Conservation (phyloP, 2,113 vertebrate genomes). For the Pseudois nayaur region DNA sequence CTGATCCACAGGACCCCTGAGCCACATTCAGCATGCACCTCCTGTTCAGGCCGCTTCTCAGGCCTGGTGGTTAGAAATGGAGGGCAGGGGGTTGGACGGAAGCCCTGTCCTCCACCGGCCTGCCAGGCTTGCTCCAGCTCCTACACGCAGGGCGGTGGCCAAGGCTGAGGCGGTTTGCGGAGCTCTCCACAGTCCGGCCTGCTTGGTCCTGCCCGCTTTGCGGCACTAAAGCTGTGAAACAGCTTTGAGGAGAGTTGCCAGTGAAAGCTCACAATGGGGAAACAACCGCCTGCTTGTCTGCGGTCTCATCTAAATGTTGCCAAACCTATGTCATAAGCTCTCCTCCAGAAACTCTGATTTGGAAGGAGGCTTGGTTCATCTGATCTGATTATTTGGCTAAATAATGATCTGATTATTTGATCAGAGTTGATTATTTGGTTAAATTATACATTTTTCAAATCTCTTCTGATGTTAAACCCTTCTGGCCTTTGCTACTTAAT, state of each 20-base stretch:
- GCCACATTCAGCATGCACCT: background rate
- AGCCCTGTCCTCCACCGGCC: background rate
- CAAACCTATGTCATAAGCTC: background rate
- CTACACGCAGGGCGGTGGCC: rapidly evolving
- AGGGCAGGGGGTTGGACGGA: background rate
- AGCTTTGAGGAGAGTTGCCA: background rate
- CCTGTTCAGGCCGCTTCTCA: background rate
- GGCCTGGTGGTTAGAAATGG: background rate
- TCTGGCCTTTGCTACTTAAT: background rate
- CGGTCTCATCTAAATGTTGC: background rate
- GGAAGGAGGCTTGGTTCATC: background rate
- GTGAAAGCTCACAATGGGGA: rapidly evolving
- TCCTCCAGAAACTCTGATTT: background rate
- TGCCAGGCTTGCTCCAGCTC: background rate
- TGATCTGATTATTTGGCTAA: background rate
- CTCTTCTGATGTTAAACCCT: background rate
- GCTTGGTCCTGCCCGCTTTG: background rate
- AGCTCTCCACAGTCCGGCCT: background rate
- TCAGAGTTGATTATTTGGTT: background rate
- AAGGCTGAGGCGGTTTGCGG: background rate
- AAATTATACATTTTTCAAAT: background rate
- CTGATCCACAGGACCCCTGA: background rate
- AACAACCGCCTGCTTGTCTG: background rate
- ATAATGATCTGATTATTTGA: background rate
- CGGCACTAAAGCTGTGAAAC: background rate